Percentiles rank a stretch among this genome's conserved stretches.
Conservation (phyloP, 2,113 vertebrate species). For the Bos javanicus region DNA sequence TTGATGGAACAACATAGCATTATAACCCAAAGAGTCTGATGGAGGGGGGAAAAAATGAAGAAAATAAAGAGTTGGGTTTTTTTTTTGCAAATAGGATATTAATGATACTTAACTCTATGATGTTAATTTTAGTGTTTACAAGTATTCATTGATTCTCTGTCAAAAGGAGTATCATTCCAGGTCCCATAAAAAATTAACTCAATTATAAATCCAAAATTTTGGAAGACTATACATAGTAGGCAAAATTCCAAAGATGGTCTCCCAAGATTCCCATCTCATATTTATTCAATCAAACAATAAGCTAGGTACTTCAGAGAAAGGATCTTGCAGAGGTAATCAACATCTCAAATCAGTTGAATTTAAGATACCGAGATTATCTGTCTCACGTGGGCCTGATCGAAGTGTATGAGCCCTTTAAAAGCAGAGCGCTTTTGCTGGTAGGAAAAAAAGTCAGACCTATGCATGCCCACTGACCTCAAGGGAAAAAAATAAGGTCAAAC, state of each 20-base stretch:
- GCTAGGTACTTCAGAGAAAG: not conserved
- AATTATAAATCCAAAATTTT: constrained; percentile 7
- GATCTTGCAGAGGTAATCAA: not conserved
- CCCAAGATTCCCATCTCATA: not conserved
- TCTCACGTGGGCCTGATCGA: not conserved
- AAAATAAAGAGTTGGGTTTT: not conserved
- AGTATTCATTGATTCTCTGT: constrained; percentile 29
- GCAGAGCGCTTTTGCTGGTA: not conserved
- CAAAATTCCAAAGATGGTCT: not conserved
- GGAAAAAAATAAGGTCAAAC: not conserved
- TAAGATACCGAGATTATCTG: not conserved
- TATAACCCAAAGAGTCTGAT: not conserved
- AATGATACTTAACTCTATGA: not conserved
- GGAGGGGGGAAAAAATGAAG: not conserved
- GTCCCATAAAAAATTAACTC: constrained; percentile 18
- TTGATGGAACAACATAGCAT: constrained; percentile 37
- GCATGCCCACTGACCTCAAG: not conserved
- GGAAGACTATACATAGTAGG: not conserved
- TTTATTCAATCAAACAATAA: not conserved
- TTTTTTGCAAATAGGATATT: not conserved
- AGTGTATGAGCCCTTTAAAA: not conserved
- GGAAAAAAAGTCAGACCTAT: not conserved
- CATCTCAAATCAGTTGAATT: not conserved
- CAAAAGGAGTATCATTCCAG: not conserved
- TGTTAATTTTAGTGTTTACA: not conserved